These are phyloP conservation scores for Eilema sororculum DNA, from an alignment of 2,888 invertebrate species.

Conservation along the genomic window DNA sequence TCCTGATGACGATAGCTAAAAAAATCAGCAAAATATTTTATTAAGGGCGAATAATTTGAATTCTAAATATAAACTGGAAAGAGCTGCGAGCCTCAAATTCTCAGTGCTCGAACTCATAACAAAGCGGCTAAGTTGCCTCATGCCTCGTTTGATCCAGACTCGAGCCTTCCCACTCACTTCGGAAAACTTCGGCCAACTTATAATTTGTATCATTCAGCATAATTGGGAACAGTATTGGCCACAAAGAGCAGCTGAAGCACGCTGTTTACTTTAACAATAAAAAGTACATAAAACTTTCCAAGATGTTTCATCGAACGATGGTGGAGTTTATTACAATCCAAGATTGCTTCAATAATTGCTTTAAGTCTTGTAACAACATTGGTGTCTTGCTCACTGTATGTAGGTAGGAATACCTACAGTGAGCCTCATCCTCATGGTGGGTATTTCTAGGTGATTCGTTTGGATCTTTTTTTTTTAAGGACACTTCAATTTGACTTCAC, in stretches of 20 bases:
- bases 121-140: conserved; percentile 21
- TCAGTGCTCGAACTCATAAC: conserved; percentile 14
- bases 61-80: conserved; percentile 16
- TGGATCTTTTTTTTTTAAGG: too few relatives aligned
- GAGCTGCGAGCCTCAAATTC: conserved; percentile 22
- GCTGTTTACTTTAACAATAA: background rate
- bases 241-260: background rate
- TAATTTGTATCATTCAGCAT: conserved; percentile 18
- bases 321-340: background rate
- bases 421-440: too few relatives aligned
- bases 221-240: conserved; percentile 9
- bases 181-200: conserved; percentile 19
- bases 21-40: background rate
- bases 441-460: too few relatives aligned
- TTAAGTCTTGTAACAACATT: background rate
- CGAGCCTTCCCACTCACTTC: conserved; percentile 7
- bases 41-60: conserved; percentile 16
- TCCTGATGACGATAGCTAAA: too few relatives aligned
- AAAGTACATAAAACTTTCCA: background rate
- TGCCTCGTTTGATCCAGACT: conserved; percentile 15
- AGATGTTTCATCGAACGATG: background rate
- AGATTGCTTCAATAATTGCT: background rate
- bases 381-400: background rate
- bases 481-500: too few relatives aligned
- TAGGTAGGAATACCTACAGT: background rate